Conservation (phyloP, 2,797 vertebrate species). For the Nannoperca obscura region DNA sequence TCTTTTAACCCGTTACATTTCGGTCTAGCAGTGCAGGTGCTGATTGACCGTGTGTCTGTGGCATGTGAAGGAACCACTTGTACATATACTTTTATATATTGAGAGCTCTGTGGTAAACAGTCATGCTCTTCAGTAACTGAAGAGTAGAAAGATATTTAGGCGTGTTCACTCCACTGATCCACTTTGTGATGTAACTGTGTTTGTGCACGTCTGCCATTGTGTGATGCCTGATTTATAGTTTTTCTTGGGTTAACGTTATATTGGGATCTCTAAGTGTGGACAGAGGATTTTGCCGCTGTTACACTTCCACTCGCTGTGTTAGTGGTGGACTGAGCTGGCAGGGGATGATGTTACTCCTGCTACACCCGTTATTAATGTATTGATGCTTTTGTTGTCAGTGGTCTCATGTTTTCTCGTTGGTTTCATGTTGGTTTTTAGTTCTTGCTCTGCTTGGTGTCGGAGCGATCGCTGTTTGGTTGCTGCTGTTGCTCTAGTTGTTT, state of each 20-base stretch:
- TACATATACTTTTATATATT: not conserved
- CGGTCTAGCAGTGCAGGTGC: not conserved
- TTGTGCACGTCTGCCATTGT: not conserved
- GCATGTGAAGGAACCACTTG: too few relatives aligned
- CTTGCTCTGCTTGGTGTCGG: not conserved
- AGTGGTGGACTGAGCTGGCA: not conserved
- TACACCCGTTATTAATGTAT: not conserved
- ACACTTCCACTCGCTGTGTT: not conserved
- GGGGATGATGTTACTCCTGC: not conserved
- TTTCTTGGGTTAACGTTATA: conserved; percentile 44
- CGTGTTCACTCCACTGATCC: not conserved
- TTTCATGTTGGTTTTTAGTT: not conserved
- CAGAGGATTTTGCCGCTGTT: conserved; percentile 12
- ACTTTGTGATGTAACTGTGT: not conserved
- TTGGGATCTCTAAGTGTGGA: conserved; percentile 18
- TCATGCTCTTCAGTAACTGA: not conserved
- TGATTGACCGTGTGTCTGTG: not conserved
- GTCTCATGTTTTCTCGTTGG: not conserved
- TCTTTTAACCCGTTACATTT: not conserved
- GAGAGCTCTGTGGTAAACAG: not conserved
- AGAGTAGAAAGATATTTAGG: not conserved
- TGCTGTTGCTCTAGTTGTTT: not conserved
- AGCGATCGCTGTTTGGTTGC: not conserved
- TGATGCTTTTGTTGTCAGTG: not conserved
- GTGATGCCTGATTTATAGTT: conserved; percentile 39